Conservation (phyloP, 2,888 invertebrate species). For the Resseliella maxima region DNA sequence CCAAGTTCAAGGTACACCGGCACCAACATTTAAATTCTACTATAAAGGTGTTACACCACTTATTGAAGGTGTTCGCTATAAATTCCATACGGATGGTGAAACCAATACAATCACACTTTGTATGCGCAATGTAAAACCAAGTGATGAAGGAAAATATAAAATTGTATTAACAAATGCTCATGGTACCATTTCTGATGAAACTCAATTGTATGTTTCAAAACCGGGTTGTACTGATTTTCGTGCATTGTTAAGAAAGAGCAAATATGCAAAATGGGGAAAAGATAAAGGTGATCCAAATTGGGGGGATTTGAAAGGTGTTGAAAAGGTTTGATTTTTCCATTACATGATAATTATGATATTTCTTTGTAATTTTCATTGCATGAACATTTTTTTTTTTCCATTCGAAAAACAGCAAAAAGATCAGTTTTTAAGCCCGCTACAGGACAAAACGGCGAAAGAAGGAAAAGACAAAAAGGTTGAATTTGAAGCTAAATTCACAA, state of each 20-base stretch:
- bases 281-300: constrained; percentile 93
- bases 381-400: too few species aligned
- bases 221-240: constrained; percentile 99
- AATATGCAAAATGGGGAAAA: constrained; percentile 92
- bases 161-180: constrained; percentile 92
- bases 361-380: not conserved
- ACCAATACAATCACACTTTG: constrained; percentile 92
- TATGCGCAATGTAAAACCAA: constrained; percentile 94
- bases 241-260: constrained; percentile 95
- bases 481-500: constrained; percentile 95
- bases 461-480: constrained; percentile 95
- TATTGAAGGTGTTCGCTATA: constrained; percentile 94
- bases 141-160: constrained; percentile 97
- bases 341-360: not conserved
- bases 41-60: constrained; percentile 94
- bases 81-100: constrained; percentile 93
- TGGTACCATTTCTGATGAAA: constrained; percentile 95
- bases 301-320: constrained; percentile 92
- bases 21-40: constrained; percentile 93
- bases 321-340: constrained; percentile 79
- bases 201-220: constrained; percentile 96
- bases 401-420: constrained; percentile 79
- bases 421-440: constrained; percentile 91
- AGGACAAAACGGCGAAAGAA: constrained; percentile 94
- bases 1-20: constrained; percentile 92